Percentiles rank a stretch among this genome's conserved stretches.
These are phyloP conservation scores for Hephaestus fuliginosus DNA, from an alignment of 2,797 vertebrate species.

Conservation along the genomic window DNA sequence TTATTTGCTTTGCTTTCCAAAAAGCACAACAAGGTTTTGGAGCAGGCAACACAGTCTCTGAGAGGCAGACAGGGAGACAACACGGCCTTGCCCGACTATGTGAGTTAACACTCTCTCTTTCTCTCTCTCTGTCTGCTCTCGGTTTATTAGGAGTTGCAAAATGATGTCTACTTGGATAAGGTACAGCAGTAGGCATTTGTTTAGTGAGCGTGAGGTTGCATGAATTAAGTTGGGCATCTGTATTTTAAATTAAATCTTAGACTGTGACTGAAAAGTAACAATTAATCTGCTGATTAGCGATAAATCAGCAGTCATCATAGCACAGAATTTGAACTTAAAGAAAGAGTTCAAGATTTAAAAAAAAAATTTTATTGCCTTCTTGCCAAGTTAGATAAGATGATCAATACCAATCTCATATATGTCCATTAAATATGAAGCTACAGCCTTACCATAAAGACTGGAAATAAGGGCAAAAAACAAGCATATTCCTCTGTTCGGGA, in stretches of 20 bases:
- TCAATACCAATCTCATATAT: not conserved
- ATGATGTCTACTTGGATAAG: slow-evolving; percentile 48
- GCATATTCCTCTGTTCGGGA: not conserved
- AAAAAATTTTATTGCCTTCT: not conserved
- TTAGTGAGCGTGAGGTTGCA: not conserved
- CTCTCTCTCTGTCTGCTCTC: not conserved
- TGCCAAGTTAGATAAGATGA: not conserved
- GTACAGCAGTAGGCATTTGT: slow-evolving; percentile 14
- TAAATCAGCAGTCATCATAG: not conserved
- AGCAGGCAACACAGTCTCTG: slow-evolving; percentile 97
- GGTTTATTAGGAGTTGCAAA: slow-evolving; percentile 34
- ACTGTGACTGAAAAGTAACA: not conserved
- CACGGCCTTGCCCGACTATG: slow-evolving; percentile 93
- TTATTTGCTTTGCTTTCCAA: slow-evolving; percentile 98
- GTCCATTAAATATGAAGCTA: not conserved
- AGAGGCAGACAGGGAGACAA: slow-evolving; percentile 88
- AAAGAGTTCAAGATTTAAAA: not conserved
- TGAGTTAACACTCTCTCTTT: slow-evolving; percentile 84
- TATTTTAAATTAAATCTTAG: not conserved
- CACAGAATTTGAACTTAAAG: too few relatives aligned
- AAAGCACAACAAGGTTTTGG: slow-evolving; percentile 99
- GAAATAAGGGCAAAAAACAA: not conserved
- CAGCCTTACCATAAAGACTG: not conserved
- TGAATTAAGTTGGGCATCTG: not conserved
- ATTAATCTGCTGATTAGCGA: not conserved